phyloP scores from a whole-genome alignment of 2,797 vertebrate species.

The Paedocypris micromegethes region DNA sequence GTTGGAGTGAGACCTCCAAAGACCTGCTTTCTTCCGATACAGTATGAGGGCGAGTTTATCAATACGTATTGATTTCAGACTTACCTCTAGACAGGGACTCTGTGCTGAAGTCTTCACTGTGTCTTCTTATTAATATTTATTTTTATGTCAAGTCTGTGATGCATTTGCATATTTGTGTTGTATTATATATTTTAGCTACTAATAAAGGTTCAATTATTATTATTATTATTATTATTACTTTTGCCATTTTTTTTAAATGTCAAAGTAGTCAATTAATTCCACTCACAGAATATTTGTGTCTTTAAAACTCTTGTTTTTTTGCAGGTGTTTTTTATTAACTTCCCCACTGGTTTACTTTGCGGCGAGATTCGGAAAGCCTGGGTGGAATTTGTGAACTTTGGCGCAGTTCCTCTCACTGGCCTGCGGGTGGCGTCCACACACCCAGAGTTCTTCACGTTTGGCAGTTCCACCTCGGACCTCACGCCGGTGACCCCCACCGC shows the following conservation, averaged over 20 bases:
- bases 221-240: background rate
- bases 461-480: constrained; percentile 70
- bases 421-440: constrained; percentile 88
- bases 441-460: constrained; percentile 93
- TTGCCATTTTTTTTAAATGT: too few species aligned
- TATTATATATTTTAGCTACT: too few species aligned
- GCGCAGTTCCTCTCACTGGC: constrained; percentile 78
- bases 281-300: background rate
- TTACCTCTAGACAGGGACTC: too few species aligned
- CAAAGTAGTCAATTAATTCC: background rate
- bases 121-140: too few species aligned
- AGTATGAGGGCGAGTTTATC: too few species aligned
- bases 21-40: too few species aligned
- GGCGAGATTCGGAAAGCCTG: constrained; percentile 93
- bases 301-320: background rate
- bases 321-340: constrained; percentile 97
- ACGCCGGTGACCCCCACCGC: constrained; percentile 81
- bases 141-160: too few species aligned
- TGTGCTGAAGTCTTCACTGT: too few species aligned
- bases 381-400: constrained; percentile 94
- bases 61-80: too few species aligned
- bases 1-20: too few species aligned
- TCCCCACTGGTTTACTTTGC: constrained; percentile 91
- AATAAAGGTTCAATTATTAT: background rate
- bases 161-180: too few species aligned